Evolutionary conservation across 2,797 vertebrate species (phyloP).

Genomic region (Hippocampus kuda): DNA sequence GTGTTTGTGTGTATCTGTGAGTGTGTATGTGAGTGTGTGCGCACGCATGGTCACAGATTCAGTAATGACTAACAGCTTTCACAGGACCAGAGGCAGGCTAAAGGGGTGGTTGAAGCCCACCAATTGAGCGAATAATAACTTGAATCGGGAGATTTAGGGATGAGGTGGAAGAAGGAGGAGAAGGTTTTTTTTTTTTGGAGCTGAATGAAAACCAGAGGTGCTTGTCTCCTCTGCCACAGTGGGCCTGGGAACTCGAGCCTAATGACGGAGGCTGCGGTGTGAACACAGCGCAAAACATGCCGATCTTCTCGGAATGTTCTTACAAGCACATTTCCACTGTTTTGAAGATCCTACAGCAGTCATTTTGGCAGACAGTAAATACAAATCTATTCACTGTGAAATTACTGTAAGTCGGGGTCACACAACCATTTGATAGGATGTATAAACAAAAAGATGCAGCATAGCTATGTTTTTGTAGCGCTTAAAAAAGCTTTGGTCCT

Average conservation of each 20-base stretch:
- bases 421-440: neutral
- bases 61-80: constrained; percentile 72
- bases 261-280: constrained; percentile 6
- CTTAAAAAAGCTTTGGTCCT: neutral
- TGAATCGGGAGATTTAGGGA: constrained; percentile 74
- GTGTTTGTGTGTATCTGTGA: neutral
- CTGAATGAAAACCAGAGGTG: constrained; percentile 74
- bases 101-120: constrained; percentile 66
- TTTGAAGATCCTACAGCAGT: neutral
- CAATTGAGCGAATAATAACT: constrained; percentile 78
- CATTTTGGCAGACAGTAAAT: neutral
- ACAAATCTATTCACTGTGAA: neutral
- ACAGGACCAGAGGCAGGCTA: constrained; percentile 60
- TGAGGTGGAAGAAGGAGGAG: constrained; percentile 40
- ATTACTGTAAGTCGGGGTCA: neutral
- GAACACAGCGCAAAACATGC: constrained; percentile 4
- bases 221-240: constrained; percentile 32
- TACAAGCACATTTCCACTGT: constrained; percentile 20
- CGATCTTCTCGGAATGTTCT: constrained; percentile 10
- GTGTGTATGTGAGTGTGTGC: neutral
- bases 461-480: neutral
- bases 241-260: constrained; percentile 17
- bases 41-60: constrained; percentile 39
- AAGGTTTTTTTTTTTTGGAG: constrained; percentile 41
- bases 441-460: neutral